Conservation (phyloP, 2,888 invertebrate species). For the Phlogophora meticulosa region DNA sequence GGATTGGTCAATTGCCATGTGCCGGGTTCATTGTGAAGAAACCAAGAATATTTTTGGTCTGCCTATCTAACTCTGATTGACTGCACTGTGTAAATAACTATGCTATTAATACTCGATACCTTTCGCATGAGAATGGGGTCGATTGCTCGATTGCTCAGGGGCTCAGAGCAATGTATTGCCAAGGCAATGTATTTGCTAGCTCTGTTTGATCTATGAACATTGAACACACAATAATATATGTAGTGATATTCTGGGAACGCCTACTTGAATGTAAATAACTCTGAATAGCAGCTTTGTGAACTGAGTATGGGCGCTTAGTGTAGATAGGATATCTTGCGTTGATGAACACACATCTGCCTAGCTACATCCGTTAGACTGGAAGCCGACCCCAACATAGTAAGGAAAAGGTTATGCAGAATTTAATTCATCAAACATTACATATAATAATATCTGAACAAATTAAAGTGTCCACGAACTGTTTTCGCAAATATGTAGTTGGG, state of each 20-base stretch:
- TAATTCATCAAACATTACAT: background rate
- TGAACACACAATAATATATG: slow-evolving; percentile 2
- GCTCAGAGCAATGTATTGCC: slow-evolving; percentile 1
- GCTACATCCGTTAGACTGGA: background rate
- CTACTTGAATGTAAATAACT: slow-evolving; percentile 7
- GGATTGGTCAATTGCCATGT: no score
- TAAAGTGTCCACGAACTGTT: background rate
- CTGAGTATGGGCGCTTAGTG: background rate
- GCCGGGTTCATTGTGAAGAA: no score
- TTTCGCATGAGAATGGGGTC: background rate
- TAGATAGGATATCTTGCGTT: background rate
- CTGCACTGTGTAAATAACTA: background rate
- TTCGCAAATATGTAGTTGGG: background rate
- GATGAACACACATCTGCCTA: no score
- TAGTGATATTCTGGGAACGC: slow-evolving; percentile 2
- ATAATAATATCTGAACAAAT: background rate
- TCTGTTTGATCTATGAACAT: slow-evolving; percentile 11
- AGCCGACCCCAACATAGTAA: no score
- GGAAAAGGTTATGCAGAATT: no score
- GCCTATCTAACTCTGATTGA: background rate
- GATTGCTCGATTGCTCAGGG: background rate
- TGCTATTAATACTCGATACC: background rate
- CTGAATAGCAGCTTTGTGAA: slow-evolving; percentile 8
- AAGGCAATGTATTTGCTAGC: slow-evolving; percentile 12
- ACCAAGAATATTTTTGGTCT: no score